Conservation (phyloP, 2,113 vertebrate species). For the Cynoglossus semilaevis region DNA sequence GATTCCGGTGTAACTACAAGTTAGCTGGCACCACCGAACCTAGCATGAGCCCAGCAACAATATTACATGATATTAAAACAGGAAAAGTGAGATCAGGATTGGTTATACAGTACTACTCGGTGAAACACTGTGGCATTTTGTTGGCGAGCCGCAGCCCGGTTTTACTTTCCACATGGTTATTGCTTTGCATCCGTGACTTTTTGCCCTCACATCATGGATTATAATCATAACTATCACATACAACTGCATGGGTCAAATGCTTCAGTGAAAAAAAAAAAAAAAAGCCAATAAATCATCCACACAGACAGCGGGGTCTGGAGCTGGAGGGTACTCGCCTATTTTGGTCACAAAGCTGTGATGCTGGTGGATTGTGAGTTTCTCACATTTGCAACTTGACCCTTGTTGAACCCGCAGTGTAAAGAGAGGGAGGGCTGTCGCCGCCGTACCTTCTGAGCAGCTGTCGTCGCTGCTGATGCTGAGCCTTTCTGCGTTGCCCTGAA, state of each 20-base stretch:
- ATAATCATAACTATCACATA: neutral
- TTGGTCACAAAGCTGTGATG: too few relatives aligned
- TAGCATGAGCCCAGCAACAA: neutral
- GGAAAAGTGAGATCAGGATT: neutral
- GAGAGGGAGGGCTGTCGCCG: neutral
- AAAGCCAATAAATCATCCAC: neutral
- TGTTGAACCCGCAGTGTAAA: neutral
- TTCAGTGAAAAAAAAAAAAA: too few relatives aligned
- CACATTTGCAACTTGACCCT: neutral
- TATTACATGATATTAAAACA: neutral
- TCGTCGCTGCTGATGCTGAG: conserved; percentile 97
- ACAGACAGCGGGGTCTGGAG: too few relatives aligned
- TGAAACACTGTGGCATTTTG: neutral
- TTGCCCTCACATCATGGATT: neutral
- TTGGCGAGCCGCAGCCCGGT: neutral
- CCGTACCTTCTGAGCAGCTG: conserved; percentile 92
- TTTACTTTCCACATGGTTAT: neutral
- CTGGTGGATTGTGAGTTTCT: too few relatives aligned
- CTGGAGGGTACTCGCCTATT: neutral
- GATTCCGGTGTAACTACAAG: conserved; percentile 3
- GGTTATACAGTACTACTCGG: neutral
- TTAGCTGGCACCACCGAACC: neutral
- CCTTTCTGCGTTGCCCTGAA: conserved; percentile 86
- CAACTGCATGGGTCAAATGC: too few relatives aligned
- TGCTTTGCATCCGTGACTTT: neutral